Percentiles rank a stretch among this genome's conserved stretches.
phyloP scores from a whole-genome alignment of 2,797 vertebrate species.

The Orientallactaga sibirica region DNA sequence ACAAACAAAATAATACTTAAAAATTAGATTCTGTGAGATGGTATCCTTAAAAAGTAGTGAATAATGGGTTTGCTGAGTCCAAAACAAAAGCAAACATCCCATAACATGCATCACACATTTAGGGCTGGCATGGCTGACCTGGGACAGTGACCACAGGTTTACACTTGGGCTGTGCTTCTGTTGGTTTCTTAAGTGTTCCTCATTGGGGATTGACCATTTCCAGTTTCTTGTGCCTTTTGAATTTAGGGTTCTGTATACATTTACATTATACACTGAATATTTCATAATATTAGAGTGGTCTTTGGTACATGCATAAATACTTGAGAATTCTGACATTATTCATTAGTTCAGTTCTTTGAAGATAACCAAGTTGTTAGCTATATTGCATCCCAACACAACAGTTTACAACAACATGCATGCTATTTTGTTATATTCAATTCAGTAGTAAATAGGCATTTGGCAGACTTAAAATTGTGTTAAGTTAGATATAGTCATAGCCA shows the following conservation, averaged over 20 bases:
- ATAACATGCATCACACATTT: not conserved
- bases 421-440: constrained; percentile 4
- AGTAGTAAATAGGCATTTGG: not conserved
- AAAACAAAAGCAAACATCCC: too few species aligned
- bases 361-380: constrained; percentile 7
- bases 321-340: constrained; percentile 36
- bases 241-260: not conserved
- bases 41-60: not conserved
- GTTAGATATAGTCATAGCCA: not conserved
- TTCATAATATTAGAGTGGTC: not conserved
- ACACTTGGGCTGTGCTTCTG: not conserved
- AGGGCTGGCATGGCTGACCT: not conserved
- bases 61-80: not conserved
- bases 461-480: not conserved
- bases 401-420: constrained; percentile 2
- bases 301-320: constrained; percentile 22
- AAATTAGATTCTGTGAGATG: not conserved
- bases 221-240: not conserved
- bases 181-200: too few species aligned
- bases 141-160: not conserved
- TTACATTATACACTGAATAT: not conserved
- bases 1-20: not conserved
- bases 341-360: constrained; percentile 23
- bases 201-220: not conserved
- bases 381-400: not conserved